Evolutionary conservation across 2,888 invertebrate genomes (phyloP).

Genomic region (Plebejus melissa): DNA sequence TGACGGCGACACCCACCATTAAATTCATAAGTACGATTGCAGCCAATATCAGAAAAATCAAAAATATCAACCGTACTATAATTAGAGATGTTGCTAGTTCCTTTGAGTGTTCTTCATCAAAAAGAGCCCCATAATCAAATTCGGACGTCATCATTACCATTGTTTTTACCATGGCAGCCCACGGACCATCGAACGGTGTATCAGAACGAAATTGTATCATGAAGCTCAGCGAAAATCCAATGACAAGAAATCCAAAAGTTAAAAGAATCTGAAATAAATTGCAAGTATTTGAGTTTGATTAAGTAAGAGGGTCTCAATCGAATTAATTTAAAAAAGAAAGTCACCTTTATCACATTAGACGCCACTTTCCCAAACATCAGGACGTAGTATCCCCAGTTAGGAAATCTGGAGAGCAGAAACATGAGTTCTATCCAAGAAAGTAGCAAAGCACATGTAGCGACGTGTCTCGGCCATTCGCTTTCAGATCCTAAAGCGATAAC

Average conservation of each 20-base stretch:
- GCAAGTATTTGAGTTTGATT: too few relatives aligned
- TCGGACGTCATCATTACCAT: conserved; percentile 81
- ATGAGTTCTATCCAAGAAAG: conserved; percentile 78
- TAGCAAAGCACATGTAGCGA: conserved; percentile 73
- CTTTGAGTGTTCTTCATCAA: conserved; percentile 62
- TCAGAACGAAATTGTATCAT: conserved; percentile 76
- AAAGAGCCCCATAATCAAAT: conserved; percentile 74
- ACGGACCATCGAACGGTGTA: conserved; percentile 72
- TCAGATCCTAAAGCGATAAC: conserved; percentile 43
- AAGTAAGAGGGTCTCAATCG: not conserved
- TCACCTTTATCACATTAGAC: conserved; percentile 75
- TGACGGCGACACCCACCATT: conserved; percentile 80
- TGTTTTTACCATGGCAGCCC: conserved; percentile 76
- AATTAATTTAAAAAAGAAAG: not conserved
- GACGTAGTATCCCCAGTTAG: conserved; percentile 79
- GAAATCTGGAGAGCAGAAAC: conserved; percentile 77
- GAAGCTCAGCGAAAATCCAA: conserved; percentile 78
- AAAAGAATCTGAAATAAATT: conserved; percentile 66
- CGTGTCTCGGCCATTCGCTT: conserved; percentile 67
- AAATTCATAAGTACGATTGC: conserved; percentile 80
- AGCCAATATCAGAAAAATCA: conserved; percentile 74
- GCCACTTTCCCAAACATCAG: conserved; percentile 81
- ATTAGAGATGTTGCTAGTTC: conserved; percentile 60
- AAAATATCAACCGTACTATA: conserved; percentile 71
- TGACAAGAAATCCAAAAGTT: conserved; percentile 69